These are phyloP conservation scores for Neoitamus cyanurus DNA, from an alignment of 2,888 invertebrate species.

Conservation along the genomic window DNA sequence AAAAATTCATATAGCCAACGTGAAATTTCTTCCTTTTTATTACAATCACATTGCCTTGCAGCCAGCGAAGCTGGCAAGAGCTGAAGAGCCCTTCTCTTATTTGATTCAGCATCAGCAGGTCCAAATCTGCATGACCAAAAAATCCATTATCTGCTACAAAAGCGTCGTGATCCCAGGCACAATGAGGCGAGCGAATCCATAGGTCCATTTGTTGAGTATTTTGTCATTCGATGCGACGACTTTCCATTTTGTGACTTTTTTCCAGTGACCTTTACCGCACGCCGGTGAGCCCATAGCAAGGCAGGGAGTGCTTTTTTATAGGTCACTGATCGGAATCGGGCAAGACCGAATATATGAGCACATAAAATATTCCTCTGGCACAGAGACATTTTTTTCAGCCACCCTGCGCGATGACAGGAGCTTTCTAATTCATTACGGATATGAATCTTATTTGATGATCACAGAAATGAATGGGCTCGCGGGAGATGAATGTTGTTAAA, in stretches of 20 bases:
- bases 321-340: conserved; percentile 29
- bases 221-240: conserved; percentile 25
- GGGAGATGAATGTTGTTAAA: neutral
- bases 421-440: conserved; percentile 32
- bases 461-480: neutral
- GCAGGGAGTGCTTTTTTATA: conserved; percentile 27
- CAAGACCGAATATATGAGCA: conserved; percentile 17
- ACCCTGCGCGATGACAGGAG: neutral
- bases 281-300: neutral
- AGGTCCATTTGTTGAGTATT: conserved; percentile 28
- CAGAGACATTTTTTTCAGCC: neutral
- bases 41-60: neutral
- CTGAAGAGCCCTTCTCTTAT: neutral
- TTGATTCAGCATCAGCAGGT: conserved; percentile 5
- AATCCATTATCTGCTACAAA: conserved; percentile 29
- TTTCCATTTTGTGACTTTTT: conserved; percentile 27
- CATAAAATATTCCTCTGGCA: neutral
- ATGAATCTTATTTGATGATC: neutral
- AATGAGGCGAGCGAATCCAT: neutral
- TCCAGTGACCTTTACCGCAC: conserved; percentile 17
- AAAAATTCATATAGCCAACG: neutral
- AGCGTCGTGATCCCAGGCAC: conserved; percentile 25
- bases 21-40: conserved; percentile 12
- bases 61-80: neutral
- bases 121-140: conserved; percentile 3